Percentiles rank a stretch among this genome's conserved stretches.
Evolutionary conservation across 2,888 invertebrate genomes (phyloP).

Genomic region (Amphipyra tragopoginis): DNA sequence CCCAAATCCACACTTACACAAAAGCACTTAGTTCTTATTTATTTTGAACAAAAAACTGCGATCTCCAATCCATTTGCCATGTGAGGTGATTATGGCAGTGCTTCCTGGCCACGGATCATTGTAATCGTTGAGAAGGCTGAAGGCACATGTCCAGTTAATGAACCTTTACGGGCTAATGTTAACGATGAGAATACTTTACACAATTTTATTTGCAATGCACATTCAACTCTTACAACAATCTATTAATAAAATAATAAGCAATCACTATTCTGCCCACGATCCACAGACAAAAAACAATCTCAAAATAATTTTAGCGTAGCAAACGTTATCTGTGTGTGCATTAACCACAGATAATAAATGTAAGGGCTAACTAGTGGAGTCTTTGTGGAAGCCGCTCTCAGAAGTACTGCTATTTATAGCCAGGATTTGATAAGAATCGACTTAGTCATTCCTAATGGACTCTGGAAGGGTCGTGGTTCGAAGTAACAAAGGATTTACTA

Average conservation of each 20-base stretch:
- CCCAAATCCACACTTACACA: too few relatives aligned
- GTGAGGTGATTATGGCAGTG: too few relatives aligned
- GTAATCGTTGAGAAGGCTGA: too few relatives aligned
- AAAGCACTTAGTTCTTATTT: too few relatives aligned
- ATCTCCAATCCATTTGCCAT: too few relatives aligned
- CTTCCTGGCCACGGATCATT: too few relatives aligned
- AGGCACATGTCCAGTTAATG: too few relatives aligned
- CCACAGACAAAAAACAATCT: conserved; percentile 32
- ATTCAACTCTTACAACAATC: background rate
- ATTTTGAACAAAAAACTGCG: too few relatives aligned
- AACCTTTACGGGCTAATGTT: too few relatives aligned
- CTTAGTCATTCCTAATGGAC: conserved; percentile 53
- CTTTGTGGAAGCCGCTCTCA: conserved; percentile 57
- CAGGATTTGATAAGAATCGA: conserved; percentile 57
- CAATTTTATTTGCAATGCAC: background rate
- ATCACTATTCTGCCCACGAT: conserved; percentile 29
- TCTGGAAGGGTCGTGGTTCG: conserved; percentile 31
- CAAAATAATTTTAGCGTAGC: conserved; percentile 51
- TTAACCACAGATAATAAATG: conserved; percentile 59
- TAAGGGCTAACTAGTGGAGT: conserved; percentile 39
- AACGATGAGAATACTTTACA: background rate
- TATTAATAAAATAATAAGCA: background rate
- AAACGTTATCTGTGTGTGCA: conserved; percentile 52
- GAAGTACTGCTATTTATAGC: conserved; percentile 56
- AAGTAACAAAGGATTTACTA: conserved; percentile 47